These are phyloP conservation scores for Salvelinus fontinalis DNA, from an alignment of 2,113 vertebrate genomes.

Conservation along the genomic window DNA sequence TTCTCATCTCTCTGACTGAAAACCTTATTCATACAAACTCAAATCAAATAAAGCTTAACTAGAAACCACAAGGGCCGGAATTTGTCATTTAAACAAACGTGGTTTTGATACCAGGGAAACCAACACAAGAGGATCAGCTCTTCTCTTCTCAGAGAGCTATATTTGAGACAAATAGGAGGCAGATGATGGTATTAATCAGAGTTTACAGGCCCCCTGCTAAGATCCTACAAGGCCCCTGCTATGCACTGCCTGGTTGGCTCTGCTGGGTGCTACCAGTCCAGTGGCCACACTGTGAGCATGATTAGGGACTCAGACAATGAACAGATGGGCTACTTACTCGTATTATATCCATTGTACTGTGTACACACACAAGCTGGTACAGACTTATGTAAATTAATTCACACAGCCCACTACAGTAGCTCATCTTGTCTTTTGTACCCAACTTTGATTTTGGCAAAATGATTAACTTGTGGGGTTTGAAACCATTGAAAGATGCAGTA, in stretches of 20 bases:
- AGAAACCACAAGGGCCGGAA: background rate
- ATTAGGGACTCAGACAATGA: constrained; percentile 9
- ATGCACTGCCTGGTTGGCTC: background rate
- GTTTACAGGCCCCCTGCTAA: background rate
- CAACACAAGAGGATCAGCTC: too few relatives aligned
- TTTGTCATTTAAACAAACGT: too few relatives aligned
- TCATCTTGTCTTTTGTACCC: too few relatives aligned
- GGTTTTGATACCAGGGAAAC: background rate
- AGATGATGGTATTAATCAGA: background rate
- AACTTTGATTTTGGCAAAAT: too few relatives aligned
- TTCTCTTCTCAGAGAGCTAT: too few relatives aligned
- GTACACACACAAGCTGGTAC: background rate
- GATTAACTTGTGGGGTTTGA: too few relatives aligned
- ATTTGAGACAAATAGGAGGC: background rate
- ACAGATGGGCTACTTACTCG: constrained; percentile 34
- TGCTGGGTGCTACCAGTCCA: background rate
- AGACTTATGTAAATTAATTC: background rate
- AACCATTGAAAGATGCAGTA: too few relatives aligned
- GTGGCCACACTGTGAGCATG: background rate
- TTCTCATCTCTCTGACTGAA: too few relatives aligned
- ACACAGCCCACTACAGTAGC: background rate
- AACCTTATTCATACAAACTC: background rate
- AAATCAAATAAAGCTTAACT: background rate
- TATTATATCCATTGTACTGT: constrained; percentile 10
- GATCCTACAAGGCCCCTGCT: background rate